Percentiles rank a stretch among this genome's conserved stretches.
Evolutionary conservation across 1,140 invertebrate species (phyloP).

Genomic region (Zeugodacus cucurbitae): DNA sequence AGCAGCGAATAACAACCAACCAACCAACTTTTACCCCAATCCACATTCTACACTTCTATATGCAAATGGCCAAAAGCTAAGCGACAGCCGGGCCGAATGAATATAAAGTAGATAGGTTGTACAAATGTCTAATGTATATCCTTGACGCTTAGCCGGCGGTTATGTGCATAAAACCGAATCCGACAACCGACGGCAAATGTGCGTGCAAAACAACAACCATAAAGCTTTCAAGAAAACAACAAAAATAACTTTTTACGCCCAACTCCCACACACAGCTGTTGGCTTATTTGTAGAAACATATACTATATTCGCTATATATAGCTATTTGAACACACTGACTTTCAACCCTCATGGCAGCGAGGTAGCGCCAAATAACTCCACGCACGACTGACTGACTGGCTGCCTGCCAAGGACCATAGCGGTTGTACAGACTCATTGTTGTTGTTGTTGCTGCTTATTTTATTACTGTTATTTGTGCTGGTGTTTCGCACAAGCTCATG

Average conservation of each 20-base stretch:
- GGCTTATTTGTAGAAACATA: neutral
- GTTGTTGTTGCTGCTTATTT: neutral
- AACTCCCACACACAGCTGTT: neutral
- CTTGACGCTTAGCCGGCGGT: conserved; percentile 27
- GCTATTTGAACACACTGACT: neutral
- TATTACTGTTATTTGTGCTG: conserved; percentile 19
- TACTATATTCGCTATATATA: neutral
- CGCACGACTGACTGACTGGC: neutral
- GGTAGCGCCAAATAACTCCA: neutral
- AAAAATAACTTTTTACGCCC: neutral
- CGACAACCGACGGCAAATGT: conserved; percentile 24
- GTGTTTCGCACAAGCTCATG: conserved; percentile 53
- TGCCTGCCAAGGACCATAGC: neutral
- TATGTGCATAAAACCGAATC: conserved; percentile 33
- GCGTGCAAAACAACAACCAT: conserved; percentile 15
- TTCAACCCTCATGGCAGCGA: neutral
- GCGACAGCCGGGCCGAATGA: neutral
- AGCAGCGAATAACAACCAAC: neutral
- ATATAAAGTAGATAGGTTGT: neutral
- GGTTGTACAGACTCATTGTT: neutral
- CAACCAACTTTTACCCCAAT: neutral
- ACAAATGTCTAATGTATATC: conserved; percentile 22
- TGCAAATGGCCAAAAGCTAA: neutral
- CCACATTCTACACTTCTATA: neutral
- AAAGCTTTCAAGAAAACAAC: neutral